phyloP scores from a whole-genome alignment of 2,797 vertebrate species.

The Bovichtus variegatus region DNA sequence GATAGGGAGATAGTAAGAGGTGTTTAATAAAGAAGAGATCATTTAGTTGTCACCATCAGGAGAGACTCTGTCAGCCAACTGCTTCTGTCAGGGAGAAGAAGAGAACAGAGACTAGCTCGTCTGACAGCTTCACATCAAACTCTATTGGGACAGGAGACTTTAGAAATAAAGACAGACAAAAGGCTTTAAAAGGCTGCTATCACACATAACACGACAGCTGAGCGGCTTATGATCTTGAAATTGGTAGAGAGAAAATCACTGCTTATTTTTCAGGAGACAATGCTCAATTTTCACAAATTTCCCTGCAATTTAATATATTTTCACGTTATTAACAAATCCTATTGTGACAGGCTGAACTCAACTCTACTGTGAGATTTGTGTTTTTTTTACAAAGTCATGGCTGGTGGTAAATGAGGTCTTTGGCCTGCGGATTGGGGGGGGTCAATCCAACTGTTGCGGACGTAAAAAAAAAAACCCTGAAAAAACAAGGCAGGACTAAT shows the following conservation, averaged over 20 bases:
- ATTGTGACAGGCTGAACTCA: conserved; percentile 38
- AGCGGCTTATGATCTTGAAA: conserved; percentile 66
- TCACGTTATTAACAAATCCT: conserved; percentile 43
- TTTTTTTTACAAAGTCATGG: conserved; percentile 18
- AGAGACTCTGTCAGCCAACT: conserved; percentile 78
- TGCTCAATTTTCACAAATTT: conserved; percentile 34
- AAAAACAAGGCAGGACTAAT: conserved; percentile 53
- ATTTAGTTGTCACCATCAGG: conserved; percentile 85
- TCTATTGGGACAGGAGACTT: conserved; percentile 70
- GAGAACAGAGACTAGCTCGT: conserved; percentile 73
- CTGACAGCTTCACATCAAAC: conserved; percentile 76
- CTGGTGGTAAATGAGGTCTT: conserved; percentile 53
- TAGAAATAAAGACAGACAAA: conserved; percentile 62
- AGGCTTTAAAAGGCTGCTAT: conserved; percentile 68
- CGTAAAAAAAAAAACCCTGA: conserved; percentile 18
- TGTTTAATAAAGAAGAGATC: conserved; percentile 89
- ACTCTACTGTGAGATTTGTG: conserved; percentile 32
- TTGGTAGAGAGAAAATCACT: conserved; percentile 39
- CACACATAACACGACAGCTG: conserved; percentile 63
- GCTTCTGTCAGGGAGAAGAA: conserved; percentile 68
- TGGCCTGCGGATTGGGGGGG: conserved; percentile 31
- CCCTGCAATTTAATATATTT: conserved; percentile 38
- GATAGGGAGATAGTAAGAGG: conserved; percentile 81
- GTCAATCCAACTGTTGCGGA: conserved; percentile 33
- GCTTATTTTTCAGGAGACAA: conserved; percentile 22